Base-by-base conservation (phyloP, 2,797 vertebrate species). In the Pangasius sanitwongsei region DNA sequence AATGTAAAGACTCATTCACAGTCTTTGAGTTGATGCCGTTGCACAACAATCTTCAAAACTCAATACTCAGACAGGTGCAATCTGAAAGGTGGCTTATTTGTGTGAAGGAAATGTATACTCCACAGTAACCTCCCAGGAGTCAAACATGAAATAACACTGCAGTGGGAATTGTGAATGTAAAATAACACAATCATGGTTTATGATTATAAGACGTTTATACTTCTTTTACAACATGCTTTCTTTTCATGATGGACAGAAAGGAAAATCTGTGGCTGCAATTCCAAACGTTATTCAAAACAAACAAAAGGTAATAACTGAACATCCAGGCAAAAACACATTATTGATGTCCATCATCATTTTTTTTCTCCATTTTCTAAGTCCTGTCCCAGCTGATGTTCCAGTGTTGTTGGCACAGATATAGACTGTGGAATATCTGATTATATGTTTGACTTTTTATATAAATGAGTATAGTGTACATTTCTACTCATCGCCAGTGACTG, bases 381-480 rank as follows among this genome's bases (percentile, higher is more conserved):
- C 57, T 82, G 77, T 86, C 9, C 16, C 67, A 53, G 13, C 85
- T 81, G 50, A 61, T 63, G 77, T 86, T 50, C 25, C 77, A 53
- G 53, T 89, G 67, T 89, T 86, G 77, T 81, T 63, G 50, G 41
- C 75, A 67, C 44, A 72, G 78, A 77, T 80, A 72, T 86, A 15
- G 48, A 78, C 63, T 80, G 83, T 70, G 77, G 53, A 86, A 72
- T 74, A 74, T 86, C 67, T 48, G 48, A 34, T 89, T 72, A 87
- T 67, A 89, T 83, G 78, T 57, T 83, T 87, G 44, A 55, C 23
- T 67, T 87, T 89, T 75, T 86, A 86, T 86, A 89, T 89, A 74
- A 86, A 83, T 65, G 18, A 70, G n/a, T 81, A 65, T 15, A 77
- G 34, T 77, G 85, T 83, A 75, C 70, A 83, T 87, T 86, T 89